These are phyloP conservation scores for Tromatobia lineatoria DNA, from an alignment of 2,888 invertebrate species.

Conservation along the genomic window DNA sequence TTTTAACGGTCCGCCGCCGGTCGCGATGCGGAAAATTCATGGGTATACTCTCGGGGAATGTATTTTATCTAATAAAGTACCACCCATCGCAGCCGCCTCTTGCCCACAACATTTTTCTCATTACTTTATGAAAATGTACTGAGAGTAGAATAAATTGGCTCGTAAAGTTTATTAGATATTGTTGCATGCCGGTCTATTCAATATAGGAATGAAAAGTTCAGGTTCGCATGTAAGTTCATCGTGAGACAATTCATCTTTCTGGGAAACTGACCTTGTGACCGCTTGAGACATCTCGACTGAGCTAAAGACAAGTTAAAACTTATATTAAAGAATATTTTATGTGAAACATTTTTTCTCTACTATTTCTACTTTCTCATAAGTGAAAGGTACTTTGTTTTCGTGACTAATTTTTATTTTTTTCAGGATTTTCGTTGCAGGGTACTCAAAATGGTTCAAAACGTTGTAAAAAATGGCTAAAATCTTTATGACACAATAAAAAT, in stretches of 20 bases:
- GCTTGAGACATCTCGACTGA: not conserved
- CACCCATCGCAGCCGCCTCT: not conserved
- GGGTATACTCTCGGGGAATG: slow-evolving; percentile 30
- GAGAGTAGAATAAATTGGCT: not conserved
- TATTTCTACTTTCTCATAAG: too few relatives aligned
- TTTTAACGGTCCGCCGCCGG: slow-evolving; percentile 46
- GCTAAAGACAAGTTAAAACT: not conserved
- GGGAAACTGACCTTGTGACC: not conserved
- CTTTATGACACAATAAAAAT: too few relatives aligned
- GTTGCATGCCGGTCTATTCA: not conserved
- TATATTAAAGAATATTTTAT: too few relatives aligned
- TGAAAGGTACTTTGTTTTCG: too few relatives aligned
- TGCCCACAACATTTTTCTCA: not conserved
- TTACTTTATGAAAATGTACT: not conserved
- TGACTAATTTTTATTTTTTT: too few relatives aligned
- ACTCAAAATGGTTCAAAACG: too few relatives aligned
- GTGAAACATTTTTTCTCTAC: too few relatives aligned
- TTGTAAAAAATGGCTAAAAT: too few relatives aligned
- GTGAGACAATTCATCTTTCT: not conserved
- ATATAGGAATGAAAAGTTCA: not conserved
- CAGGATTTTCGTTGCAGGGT: too few relatives aligned
- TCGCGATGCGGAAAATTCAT: slow-evolving; percentile 45
- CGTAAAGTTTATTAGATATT: not conserved
- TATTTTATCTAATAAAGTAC: slow-evolving; percentile 39
- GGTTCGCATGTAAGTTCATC: not conserved